phyloP scores from a whole-genome alignment of 37 sponge, comb jelly and placozoan genomes.

The Hexactinellida sp. region DNA sequence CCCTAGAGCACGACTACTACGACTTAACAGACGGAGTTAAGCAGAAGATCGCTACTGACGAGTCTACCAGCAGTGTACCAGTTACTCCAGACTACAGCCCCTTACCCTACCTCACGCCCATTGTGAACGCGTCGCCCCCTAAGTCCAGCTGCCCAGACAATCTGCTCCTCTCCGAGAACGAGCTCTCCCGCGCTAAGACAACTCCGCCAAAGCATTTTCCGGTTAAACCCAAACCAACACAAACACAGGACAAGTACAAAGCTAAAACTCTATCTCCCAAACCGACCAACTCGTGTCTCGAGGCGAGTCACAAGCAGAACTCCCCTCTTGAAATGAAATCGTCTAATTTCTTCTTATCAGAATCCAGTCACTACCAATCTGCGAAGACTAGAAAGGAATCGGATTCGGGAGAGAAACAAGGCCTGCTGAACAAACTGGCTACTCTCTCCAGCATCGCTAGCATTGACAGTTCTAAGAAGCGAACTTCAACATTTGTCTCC shows the following conservation, averaged over 20 bases:
- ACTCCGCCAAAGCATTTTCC: neutral
- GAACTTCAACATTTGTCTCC: neutral
- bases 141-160: neutral
- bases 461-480: neutral
- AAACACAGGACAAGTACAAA: neutral
- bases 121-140: neutral
- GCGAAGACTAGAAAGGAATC: neutral
- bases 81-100: neutral
- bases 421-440: neutral
- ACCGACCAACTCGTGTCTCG: neutral
- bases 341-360: neutral
- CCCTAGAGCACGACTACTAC: neutral
- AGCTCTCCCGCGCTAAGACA: neutral
- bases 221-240: neutral
- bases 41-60: neutral
- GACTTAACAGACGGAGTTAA: neutral
- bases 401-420: neutral
- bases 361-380: neutral
- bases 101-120: neutral
- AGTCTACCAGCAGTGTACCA: neutral
- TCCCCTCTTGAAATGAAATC: neutral
- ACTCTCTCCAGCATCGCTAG: neutral
- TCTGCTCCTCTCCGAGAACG: neutral
- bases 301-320: no score
- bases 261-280: neutral